Conservation (phyloP, 2,888 invertebrate species). For the Xestobium rufovillosum region DNA sequence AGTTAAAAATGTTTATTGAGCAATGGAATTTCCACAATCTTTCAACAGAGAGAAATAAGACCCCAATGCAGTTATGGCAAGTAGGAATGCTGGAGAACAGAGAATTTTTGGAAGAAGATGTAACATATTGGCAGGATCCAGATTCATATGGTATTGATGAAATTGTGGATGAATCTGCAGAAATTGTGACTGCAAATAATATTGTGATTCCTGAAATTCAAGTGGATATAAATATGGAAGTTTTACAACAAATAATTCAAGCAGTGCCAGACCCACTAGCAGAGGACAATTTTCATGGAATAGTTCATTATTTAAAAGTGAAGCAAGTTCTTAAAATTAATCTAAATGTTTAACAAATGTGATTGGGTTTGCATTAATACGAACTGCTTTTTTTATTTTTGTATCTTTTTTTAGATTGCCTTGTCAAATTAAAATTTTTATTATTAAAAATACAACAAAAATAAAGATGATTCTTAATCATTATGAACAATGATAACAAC, state of each 20-base stretch:
- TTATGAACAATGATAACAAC: no score
- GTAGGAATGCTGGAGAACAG: constrained; percentile 4
- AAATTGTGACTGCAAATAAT: constrained; percentile 9
- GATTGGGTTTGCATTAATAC: no score
- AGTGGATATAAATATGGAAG: neutral
- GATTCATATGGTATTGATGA: constrained; percentile 10
- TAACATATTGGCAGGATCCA: constrained; percentile 6
- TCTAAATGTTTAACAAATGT: no score
- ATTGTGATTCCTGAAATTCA: constrained; percentile 8
- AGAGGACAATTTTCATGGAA: constrained; percentile 7
- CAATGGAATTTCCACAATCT: constrained; percentile 12
- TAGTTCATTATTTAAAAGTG: no score
- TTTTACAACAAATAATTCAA: constrained; percentile 4
- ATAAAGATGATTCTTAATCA: no score
- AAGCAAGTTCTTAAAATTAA: no score
- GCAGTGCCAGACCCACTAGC: constrained; percentile 7
- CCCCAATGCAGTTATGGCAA: constrained; percentile 9
- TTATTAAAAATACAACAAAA: no score
- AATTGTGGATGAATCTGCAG: no score
- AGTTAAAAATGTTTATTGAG: constrained; percentile 7
- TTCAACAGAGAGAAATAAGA: neutral
- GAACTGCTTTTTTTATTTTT: no score
- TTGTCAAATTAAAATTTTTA: no score
- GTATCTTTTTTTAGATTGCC: no score
- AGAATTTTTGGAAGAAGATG: constrained; percentile 2